These are phyloP conservation scores for Siphlonurus alternatus DNA, from an alignment of 2,888 invertebrate genomes.

Conservation along the genomic window DNA sequence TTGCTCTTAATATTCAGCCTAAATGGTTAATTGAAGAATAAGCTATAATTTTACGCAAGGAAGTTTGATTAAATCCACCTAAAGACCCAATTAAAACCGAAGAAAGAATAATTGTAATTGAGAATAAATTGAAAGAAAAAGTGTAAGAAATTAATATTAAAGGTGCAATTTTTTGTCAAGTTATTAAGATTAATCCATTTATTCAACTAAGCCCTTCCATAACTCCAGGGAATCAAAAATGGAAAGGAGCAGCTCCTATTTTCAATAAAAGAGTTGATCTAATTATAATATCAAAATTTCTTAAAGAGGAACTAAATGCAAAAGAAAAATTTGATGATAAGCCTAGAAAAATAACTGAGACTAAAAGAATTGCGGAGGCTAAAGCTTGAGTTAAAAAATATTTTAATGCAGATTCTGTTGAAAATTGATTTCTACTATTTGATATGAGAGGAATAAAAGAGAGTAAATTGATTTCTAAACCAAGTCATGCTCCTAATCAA, in stretches of 20 bases:
- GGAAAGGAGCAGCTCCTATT: conserved; percentile 39
- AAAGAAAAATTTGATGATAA: conserved; percentile 21
- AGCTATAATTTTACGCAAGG: conserved; percentile 38
- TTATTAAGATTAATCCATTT: conserved; percentile 37
- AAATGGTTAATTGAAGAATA: conserved; percentile 47
- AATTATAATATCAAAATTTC: conserved; percentile 22
- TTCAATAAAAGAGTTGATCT: conserved; percentile 29
- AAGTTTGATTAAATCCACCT: conserved; percentile 35
- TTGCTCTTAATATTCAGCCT: conserved; percentile 34
- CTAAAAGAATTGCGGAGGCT: conserved; percentile 36
- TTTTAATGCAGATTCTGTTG: conserved; percentile 38
- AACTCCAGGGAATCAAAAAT: conserved; percentile 41
- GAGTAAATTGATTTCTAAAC: conserved; percentile 43
- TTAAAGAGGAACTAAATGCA: conserved; percentile 22
- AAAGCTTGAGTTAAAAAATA: conserved; percentile 41
- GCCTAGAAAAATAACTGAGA: conserved; percentile 28
- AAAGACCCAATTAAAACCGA: conserved; percentile 33
- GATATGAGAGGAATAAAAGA: conserved; percentile 41
- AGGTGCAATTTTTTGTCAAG: conserved; percentile 47
- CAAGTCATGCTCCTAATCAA: conserved; percentile 37
- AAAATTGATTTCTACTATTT: conserved; percentile 30
- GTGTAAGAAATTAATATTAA: conserved; percentile 35
- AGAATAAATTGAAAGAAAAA: conserved; percentile 26
- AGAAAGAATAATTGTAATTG: conserved; percentile 29
- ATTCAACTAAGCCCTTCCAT: conserved; percentile 39